Evolutionary conservation across 2,797 vertebrate genomes (phyloP), one percentile per base, ranked within the genome.

Genomic region (Gymnothorax javanicus): DNA sequence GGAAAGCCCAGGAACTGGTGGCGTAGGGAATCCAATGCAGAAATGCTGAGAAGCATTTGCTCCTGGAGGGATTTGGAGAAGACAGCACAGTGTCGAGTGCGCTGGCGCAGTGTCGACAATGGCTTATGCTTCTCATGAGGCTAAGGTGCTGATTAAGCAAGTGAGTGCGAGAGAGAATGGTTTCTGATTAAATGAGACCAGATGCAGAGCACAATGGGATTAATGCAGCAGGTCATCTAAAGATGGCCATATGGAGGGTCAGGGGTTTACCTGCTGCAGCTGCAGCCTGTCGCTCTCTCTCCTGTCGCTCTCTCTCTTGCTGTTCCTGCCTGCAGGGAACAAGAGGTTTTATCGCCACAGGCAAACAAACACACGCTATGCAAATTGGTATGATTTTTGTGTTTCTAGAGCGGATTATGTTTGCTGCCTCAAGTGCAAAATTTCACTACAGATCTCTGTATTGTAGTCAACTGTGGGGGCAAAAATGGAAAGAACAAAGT

Each of bases 261-360:
- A 33, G 25, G 60, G 60, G 89, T 93, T 92, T 88, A 96, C 96
- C 95, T 95, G 95, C 89, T 87, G 94, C 89, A 27, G 92, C 89
- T 93, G 87, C 73, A 50, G 87, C 73, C 73, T 77, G 82, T 52
- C 73, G 23, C 67, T 71, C 81, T 52, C 81, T 57, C 52, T 69
- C 50, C 59, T 7, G 23, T 6, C 90, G 62, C 83, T 96, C 95
- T 4, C 90, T 23, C 85, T 96, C 95, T 83, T 89, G 93, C 64
- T 89, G 77, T 6, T 96, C 95, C 92, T 95, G 84, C 91, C 95
- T 96, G 75, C 20, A 82, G 5, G 57, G 67, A 50, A 15, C 62
- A 17, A 87, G 27, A 85, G 62, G 62, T 12, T 50, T 9, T 11
- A 73, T 11, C 3, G 9, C n/a, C 57, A 69, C 13, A 83, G 23